phyloP scores from a whole-genome alignment of 2,888 invertebrate species.

The Ochropacha duplaris region DNA sequence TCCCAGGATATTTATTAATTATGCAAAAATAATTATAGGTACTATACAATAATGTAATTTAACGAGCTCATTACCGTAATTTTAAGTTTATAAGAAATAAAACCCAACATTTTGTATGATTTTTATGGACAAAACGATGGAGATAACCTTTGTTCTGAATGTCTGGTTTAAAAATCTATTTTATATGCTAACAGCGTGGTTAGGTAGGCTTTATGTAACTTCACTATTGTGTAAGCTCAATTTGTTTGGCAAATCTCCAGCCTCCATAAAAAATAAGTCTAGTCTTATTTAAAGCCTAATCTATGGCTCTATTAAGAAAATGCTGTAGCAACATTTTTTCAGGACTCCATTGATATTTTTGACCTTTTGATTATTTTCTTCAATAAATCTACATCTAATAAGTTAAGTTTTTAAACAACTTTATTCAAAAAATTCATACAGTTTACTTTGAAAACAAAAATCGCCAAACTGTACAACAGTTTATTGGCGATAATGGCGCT shows the following conservation, averaged over 20 bases:
- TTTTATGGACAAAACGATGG: background rate
- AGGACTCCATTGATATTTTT: background rate
- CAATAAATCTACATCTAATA: background rate
- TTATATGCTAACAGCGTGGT: background rate
- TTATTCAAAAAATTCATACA: too few relatives aligned
- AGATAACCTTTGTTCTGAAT: background rate
- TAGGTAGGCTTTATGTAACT: background rate
- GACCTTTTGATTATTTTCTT: background rate
- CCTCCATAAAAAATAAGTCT: constrained; percentile 1
- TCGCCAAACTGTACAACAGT: too few relatives aligned
- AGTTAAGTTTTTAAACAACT: too few relatives aligned
- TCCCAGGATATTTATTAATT: too few relatives aligned
- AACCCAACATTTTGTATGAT: background rate
- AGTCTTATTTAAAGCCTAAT: background rate
- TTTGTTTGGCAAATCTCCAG: background rate
- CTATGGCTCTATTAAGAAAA: background rate
- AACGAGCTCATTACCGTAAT: background rate
- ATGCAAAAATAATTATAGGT: too few relatives aligned
- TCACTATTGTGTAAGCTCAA: background rate
- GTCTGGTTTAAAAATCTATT: background rate
- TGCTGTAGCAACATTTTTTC: background rate
- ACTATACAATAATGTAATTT: background rate
- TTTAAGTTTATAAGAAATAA: background rate
- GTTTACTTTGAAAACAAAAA: too few relatives aligned
- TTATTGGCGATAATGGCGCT: too few relatives aligned